A percentile compares a stretch with the other conserved stretches of the same genome.
Conservation (phyloP, 2,797 vertebrate species). For the Oreortyx pictus region DNA sequence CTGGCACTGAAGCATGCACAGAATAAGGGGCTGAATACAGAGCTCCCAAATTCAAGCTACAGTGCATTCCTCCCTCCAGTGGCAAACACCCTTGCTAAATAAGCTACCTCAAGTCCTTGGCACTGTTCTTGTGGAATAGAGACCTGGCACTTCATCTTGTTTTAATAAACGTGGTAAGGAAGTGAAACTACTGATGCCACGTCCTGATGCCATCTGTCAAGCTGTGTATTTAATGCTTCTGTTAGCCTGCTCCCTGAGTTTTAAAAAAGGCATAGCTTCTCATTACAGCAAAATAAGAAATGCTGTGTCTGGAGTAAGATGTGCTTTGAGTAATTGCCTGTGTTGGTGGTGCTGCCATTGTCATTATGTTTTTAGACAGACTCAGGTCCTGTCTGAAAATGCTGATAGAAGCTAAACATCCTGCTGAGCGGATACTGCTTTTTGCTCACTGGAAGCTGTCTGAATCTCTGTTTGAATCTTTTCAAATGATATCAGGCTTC, state of each 20-base stretch:
- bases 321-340: neutral
- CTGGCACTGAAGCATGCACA: neutral
- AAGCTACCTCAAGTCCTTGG: neutral
- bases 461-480: neutral
- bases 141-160: neutral
- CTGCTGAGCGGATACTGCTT: neutral
- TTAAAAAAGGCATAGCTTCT: neutral
- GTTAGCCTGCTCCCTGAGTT: constrained; percentile 5
- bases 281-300: neutral
- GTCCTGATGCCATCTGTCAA: neutral
- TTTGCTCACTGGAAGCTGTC: neutral
- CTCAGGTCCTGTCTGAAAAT: neutral
- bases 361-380: accelerated
- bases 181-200: neutral
- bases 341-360: neutral
- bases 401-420: neutral
- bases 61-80: neutral
- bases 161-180: neutral
- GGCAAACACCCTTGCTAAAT: neutral
- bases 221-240: constrained; percentile 28
- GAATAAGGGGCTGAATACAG: neutral
- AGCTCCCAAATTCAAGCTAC: neutral
- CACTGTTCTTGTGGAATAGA: neutral
- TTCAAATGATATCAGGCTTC: neutral
- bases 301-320: neutral